Base-by-base conservation (phyloP, 2,113 vertebrate genomes). In the Chaenocephalus aceratus region DNA sequence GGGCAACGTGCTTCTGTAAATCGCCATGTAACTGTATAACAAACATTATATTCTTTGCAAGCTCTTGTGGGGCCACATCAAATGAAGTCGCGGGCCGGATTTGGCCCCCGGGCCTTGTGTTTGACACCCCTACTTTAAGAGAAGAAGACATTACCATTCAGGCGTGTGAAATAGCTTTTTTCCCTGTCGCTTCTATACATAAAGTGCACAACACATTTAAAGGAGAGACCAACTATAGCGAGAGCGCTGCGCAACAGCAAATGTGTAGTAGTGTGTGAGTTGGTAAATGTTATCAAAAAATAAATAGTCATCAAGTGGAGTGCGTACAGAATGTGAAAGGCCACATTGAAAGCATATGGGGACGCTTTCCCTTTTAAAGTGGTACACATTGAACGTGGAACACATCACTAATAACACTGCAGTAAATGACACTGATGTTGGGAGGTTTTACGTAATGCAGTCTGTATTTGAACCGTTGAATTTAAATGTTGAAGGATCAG, bases 261-360 rank as follows among this genome's bases (percentile, higher is more conserved):
- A 64, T 58, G 59, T 70, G 48, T 65, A 71, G 48, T 65, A 71
- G 68, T 64, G 49, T 45, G 79, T 45, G 79, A 49, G 54, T 18
- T n/a, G 36, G 73, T 70, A 81, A 82, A 85, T 67, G 62, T 60
- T 81, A 77, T 81, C 71, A 79, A 48, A 54, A 71, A 79, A 79
- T 78, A 83, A 83, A 83, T 77, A 4, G 76, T 45, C 51, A 64
- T 87, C 67, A 79, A 79, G 46, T 44, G 44, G 61, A 79, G 83
- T 52, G 70, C 53, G 51, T 57, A 51, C 53, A 61, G 36, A 75
- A 75, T 48, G 71, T 1, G 56, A 75, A 78, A 84, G 75, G 78
- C 64, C 41, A 44, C 34, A 36, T 9, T 68, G 54, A 72, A 52
- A 61, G 68, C 78, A 75, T 72, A 62, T 60, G 14, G 16, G 62